These are phyloP conservation scores for Epinotia bilunana DNA, from an alignment of 2,888 invertebrate species.

Conservation along the genomic window DNA sequence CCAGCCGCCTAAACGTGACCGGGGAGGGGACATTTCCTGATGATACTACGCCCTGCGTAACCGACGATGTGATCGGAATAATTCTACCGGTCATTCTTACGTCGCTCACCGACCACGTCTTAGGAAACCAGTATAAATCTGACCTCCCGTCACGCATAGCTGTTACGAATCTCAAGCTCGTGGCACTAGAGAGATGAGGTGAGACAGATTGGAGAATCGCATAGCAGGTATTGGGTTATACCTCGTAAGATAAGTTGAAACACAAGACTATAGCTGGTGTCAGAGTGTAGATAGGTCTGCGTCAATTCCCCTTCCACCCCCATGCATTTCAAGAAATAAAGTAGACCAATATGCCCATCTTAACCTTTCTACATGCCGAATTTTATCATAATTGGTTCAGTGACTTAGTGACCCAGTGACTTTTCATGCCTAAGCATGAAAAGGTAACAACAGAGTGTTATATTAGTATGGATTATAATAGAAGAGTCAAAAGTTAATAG, in stretches of 20 bases:
- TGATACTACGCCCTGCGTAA: slow-evolving; percentile 4
- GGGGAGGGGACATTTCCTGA: slow-evolving; percentile 8
- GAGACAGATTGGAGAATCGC: background rate
- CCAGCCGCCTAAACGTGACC: background rate
- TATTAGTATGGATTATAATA: too few species aligned
- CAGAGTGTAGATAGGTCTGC: too few species aligned
- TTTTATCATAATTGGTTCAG: too few species aligned
- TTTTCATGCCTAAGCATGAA: too few species aligned
- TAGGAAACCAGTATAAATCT: background rate
- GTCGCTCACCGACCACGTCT: background rate
- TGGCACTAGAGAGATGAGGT: background rate
- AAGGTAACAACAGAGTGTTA: too few species aligned
- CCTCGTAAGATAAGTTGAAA: background rate
- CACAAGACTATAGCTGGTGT: background rate
- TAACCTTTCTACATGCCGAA: too few species aligned
- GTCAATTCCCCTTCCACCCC: too few species aligned
- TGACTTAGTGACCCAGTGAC: too few species aligned
- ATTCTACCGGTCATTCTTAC: background rate
- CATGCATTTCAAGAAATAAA: too few species aligned
- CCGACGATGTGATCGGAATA: background rate
- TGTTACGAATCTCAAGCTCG: background rate
- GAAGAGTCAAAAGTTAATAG: too few species aligned
- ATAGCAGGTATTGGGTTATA: background rate
- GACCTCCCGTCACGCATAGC: background rate
- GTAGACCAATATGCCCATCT: too few species aligned